Percentiles rank a stretch among this genome's conserved stretches.
Conservation (phyloP, 2,888 invertebrate genomes). For the Ceriagrion tenellum region DNA sequence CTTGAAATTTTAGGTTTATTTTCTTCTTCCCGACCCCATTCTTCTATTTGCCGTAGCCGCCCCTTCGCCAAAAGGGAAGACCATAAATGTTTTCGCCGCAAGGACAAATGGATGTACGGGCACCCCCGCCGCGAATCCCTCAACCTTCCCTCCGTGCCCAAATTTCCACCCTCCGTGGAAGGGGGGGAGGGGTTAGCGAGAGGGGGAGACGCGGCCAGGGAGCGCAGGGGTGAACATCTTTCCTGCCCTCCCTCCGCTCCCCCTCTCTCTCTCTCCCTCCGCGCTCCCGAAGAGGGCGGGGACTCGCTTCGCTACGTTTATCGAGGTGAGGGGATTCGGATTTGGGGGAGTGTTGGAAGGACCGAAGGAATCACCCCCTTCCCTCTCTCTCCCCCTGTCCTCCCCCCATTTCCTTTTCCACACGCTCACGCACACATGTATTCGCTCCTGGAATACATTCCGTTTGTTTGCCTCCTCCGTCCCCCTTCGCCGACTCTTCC, state of each 20-base stretch:
- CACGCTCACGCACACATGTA: background rate
- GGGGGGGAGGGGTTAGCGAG: background rate
- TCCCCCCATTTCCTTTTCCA: background rate
- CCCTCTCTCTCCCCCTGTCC: background rate
- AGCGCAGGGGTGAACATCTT: conserved; percentile 36
- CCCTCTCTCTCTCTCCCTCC: background rate
- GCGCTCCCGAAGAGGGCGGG: background rate
- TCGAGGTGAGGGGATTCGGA: background rate
- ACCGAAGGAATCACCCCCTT: background rate
- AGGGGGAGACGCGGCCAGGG: conserved; percentile 6
- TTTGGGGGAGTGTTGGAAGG: background rate
- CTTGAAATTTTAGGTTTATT: background rate
- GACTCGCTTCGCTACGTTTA: conserved; percentile 59
- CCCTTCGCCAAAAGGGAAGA: background rate
- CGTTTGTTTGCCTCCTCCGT: conserved; percentile 36
- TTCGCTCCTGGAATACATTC: conserved; percentile 36
- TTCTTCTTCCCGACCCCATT: background rate
- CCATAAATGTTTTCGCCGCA: background rate
- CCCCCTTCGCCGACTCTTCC: background rate
- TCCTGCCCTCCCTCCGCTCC: no score
- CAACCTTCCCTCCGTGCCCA: background rate
- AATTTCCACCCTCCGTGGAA: conserved; percentile 13
- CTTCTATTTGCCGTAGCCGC: no score
- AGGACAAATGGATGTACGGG: background rate
- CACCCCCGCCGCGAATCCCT: conserved; percentile 21